Evolutionary conservation across 1,140 invertebrate species (phyloP).

Genomic region (Solen grandis): DNA sequence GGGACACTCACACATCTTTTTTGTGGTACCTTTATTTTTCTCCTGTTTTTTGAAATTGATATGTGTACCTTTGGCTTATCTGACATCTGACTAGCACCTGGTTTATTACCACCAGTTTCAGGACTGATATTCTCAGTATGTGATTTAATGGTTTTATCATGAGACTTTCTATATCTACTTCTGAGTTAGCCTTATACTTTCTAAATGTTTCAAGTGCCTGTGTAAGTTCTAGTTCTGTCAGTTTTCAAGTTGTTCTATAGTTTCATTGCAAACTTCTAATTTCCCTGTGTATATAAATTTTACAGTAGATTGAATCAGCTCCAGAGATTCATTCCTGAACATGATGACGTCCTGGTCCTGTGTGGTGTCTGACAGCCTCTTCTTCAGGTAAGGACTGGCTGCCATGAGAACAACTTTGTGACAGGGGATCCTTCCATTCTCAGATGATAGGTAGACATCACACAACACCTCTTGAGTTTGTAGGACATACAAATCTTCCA

Average conservation of each 20-base stretch:
- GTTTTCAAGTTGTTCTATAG: constrained; percentile 15
- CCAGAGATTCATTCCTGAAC: background rate
- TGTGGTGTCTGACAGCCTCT: background rate
- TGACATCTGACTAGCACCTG: background rate
- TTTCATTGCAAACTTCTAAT: constrained; percentile 18
- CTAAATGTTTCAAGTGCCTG: constrained; percentile 31
- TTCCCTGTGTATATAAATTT: constrained; percentile 36
- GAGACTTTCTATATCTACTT: background rate
- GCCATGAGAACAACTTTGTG: constrained; percentile 30
- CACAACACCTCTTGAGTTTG: constrained; percentile 10
- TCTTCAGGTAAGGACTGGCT: constrained; percentile 29
- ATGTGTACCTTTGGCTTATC: background rate
- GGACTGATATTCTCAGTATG: too few species aligned
- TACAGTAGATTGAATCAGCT: constrained; percentile 14
- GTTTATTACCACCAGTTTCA: background rate
- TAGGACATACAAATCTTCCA: constrained; percentile 18
- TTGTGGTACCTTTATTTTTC: background rate
- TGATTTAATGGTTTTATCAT: background rate
- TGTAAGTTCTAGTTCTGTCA: constrained; percentile 29
- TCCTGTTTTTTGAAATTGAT: background rate
- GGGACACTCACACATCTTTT: background rate
- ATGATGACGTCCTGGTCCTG: background rate
- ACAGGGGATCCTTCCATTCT: constrained; percentile 2
- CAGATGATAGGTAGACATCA: constrained; percentile 18
- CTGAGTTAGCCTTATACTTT: constrained; percentile 1